Conservation (phyloP, 2,797 vertebrate genomes). For the Spinibarbus caldwelli region DNA sequence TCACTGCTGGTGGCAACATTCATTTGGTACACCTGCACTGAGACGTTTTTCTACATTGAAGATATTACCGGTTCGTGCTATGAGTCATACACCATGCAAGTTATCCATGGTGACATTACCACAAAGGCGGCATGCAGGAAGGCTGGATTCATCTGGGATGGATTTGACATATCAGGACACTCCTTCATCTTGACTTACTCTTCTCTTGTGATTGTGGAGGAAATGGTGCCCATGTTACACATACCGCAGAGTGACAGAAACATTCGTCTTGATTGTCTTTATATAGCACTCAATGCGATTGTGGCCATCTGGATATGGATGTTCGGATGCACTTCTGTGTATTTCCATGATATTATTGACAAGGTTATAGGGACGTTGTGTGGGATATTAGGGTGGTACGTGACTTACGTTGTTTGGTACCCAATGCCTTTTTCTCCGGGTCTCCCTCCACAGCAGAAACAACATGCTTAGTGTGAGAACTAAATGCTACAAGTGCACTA, state of each 20-base stretch:
- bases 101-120: slow-evolving; percentile 58
- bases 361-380: slow-evolving; percentile 86
- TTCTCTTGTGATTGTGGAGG: slow-evolving; percentile 89
- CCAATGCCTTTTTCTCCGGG: slow-evolving; percentile 86
- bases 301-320: slow-evolving; percentile 88
- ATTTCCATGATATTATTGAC: slow-evolving; percentile 87
- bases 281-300: slow-evolving; percentile 84
- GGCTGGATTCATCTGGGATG: slow-evolving; percentile 83
- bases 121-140: slow-evolving; percentile 80
- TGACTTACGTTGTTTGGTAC: slow-evolving; percentile 91
- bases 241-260: slow-evolving; percentile 65
- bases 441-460: slow-evolving; percentile 80
- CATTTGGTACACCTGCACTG: slow-evolving; percentile 86
- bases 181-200: slow-evolving; percentile 93
- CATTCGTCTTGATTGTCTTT: slow-evolving; percentile 75
- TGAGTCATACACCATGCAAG: slow-evolving; percentile 39
- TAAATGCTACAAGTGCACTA: not conserved
- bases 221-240: slow-evolving; percentile 81
- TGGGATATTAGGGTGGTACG: slow-evolving; percentile 86
- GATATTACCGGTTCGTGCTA: slow-evolving; percentile 85
- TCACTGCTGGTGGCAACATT: slow-evolving; percentile 84
- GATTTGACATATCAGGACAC: slow-evolving; percentile 95
- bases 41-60: slow-evolving; percentile 84
- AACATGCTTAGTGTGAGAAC: slow-evolving; percentile 59
- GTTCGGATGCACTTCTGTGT: slow-evolving; percentile 91